A percentile compares a stretch with the other conserved stretches of the same genome.
Conservation (phyloP, 2,888 invertebrate genomes). For the Lasius fuliginosus region DNA sequence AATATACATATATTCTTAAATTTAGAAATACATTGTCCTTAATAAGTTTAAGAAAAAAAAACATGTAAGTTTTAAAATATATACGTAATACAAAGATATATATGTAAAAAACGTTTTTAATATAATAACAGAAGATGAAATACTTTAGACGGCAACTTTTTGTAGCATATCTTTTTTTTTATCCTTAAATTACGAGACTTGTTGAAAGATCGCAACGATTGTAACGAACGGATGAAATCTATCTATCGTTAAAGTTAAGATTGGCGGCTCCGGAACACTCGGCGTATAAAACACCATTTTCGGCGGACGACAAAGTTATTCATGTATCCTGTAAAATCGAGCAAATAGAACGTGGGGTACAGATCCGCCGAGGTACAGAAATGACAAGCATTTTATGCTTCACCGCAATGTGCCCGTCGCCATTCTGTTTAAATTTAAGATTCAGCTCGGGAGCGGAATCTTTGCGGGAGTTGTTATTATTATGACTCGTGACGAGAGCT, state of each 20-base stretch:
- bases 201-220: not conserved
- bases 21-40: not conserved
- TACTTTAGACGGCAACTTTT: not conserved
- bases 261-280: not conserved
- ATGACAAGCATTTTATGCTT: slow-evolving; percentile 32
- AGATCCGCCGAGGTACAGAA: not conserved
- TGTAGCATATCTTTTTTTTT: not conserved
- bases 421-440: slow-evolving; percentile 72
- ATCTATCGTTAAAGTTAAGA: not conserved
- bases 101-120: not conserved
- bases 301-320: not conserved
- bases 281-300: not conserved
- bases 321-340: not conserved
- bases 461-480: slow-evolving; percentile 70
- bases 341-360: not conserved
- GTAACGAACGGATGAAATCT: not conserved
- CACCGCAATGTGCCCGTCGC: slow-evolving; percentile 35
- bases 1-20: not conserved
- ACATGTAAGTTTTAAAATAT: not conserved
- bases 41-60: not conserved
- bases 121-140: not conserved
- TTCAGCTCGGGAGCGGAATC: slow-evolving; percentile 67
- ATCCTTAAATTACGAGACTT: not conserved
- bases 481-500: slow-evolving; percentile 64
- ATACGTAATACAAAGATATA: not conserved